These are phyloP conservation scores for Amphimedon queenslandica DNA, from an alignment of 37 sponge, comb jelly and placozoan genomes.

Conservation along the genomic window DNA sequence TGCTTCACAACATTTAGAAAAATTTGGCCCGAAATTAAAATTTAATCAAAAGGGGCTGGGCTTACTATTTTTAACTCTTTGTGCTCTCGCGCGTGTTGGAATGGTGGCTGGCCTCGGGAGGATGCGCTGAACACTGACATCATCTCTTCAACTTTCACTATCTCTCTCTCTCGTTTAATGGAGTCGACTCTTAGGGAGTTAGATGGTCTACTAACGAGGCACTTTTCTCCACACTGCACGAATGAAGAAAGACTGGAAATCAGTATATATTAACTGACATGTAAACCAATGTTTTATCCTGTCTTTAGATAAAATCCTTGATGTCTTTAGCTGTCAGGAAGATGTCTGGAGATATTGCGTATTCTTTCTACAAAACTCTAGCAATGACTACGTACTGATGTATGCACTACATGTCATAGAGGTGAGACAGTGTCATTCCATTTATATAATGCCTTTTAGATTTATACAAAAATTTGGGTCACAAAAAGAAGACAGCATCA, in stretches of 20 bases:
- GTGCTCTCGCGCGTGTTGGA: no score
- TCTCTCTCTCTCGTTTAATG: no score
- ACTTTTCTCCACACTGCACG: constrained; percentile 34
- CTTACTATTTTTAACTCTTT: no score
- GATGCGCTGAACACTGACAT: no score
- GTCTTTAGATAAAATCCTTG: constrained; percentile 45
- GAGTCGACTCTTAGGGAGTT: constrained; percentile 23
- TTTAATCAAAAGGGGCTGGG: no score
- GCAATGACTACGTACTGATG: constrained; percentile 68
- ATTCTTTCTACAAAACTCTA: constrained; percentile 64
- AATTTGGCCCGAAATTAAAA: no score
- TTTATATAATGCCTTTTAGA: not conserved
- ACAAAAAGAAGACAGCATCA: not conserved
- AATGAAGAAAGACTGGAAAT: constrained; percentile 49
- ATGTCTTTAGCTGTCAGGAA: constrained; percentile 50
- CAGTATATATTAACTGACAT: constrained; percentile 11
- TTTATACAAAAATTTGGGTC: not conserved
- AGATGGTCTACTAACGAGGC: constrained; percentile 30
- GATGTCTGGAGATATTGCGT: constrained; percentile 68
- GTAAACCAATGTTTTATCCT: not conserved
- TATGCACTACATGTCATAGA: constrained; percentile 78
- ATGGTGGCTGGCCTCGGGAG: no score
- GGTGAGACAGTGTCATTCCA: no score
- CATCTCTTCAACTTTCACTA: no score
- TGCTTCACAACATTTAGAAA: no score